phyloP scores from a whole-genome alignment of 2,113 vertebrate species.

The Craseonycteris thonglongyai region DNA sequence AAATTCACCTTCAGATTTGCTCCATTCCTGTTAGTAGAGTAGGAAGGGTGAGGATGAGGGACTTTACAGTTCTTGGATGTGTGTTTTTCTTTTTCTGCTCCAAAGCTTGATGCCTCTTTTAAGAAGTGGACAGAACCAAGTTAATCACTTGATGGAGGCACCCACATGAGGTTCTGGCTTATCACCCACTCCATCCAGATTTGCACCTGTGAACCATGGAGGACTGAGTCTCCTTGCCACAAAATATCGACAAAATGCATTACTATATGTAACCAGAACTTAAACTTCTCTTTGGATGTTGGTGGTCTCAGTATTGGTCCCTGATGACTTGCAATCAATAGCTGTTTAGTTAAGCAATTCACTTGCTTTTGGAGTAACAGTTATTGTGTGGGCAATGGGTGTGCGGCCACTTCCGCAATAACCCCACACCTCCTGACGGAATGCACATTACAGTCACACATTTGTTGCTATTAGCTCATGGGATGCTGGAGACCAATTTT shows the following conservation, averaged over 20 bases:
- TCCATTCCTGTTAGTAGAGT: background rate
- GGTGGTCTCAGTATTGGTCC: conserved; percentile 56
- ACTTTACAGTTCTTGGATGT: background rate
- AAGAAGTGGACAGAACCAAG: background rate
- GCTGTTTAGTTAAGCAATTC: conserved; percentile 62
- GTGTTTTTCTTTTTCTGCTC: background rate
- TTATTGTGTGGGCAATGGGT: conserved; percentile 59
- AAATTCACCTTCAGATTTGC: background rate
- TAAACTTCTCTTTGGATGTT: conserved; percentile 28
- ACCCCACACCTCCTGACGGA: background rate
- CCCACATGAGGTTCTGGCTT: background rate
- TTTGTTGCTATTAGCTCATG: conserved; percentile 62
- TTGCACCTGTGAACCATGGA: background rate
- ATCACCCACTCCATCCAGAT: background rate
- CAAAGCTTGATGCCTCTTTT: background rate
- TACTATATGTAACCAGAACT: conserved; percentile 14
- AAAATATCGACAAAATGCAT: background rate
- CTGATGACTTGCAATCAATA: conserved; percentile 56
- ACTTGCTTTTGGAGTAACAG: conserved; percentile 34
- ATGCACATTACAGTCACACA: conserved; percentile 35
- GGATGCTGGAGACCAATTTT: conserved; percentile 71
- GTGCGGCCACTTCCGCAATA: conserved; percentile 62
- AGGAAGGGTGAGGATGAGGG: background rate
- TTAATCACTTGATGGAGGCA: background rate
- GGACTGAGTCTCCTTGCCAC: background rate